Conservation (phyloP, 2,888 invertebrate species). For the Dastarcus helophoroides region DNA sequence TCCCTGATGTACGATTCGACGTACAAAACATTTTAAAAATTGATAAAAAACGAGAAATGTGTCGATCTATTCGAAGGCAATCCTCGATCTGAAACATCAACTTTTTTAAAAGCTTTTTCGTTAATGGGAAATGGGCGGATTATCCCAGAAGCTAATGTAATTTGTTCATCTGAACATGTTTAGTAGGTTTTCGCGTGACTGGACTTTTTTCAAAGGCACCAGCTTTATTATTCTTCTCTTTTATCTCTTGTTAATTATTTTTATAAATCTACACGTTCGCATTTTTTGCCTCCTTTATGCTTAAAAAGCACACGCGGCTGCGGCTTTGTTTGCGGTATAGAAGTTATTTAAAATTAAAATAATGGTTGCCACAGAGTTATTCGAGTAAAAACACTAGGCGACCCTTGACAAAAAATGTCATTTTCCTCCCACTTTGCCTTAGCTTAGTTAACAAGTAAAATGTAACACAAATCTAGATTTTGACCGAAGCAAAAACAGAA, state of each 20-base stretch:
- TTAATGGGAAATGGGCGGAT: constrained; percentile 37
- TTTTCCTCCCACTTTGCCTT: too few species aligned
- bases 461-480: too few species aligned
- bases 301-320: background rate
- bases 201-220: constrained; percentile 28
- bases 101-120: constrained; percentile 36
- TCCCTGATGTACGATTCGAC: too few species aligned
- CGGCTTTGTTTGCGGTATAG: background rate
- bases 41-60: background rate
- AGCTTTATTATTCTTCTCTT: constrained; percentile 35
- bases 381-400: too few species aligned
- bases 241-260: constrained; percentile 37
- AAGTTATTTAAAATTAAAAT: too few species aligned
- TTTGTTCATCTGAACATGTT: constrained; percentile 38
- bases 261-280: constrained; percentile 29
- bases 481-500: too few species aligned
- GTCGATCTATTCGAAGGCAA: constrained; percentile 16
- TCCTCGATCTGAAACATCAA: constrained; percentile 16
- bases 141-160: constrained; percentile 36
- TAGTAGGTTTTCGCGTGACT: constrained; percentile 38
- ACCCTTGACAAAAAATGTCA: too few species aligned
- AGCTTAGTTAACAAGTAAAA: too few species aligned
- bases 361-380: too few species aligned
- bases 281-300: constrained; percentile 9
- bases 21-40: too few species aligned